Base-by-base conservation (phyloP, 2,113 vertebrate species). In the Neomonachus schauinslandi region DNA sequence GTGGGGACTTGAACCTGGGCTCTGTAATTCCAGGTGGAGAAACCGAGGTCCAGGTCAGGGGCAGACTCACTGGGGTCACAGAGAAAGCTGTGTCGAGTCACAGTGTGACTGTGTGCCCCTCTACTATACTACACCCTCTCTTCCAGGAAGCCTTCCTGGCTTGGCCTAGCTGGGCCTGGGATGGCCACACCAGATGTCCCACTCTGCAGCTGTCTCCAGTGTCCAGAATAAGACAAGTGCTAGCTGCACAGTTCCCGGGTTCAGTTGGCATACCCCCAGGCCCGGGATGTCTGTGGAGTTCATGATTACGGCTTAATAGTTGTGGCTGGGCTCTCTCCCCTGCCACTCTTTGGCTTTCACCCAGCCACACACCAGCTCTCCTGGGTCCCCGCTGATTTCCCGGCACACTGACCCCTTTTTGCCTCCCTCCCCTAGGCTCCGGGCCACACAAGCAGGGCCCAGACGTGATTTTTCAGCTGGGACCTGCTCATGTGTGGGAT, bases 61-160 rank as follows among this genome's bases (percentile, higher is more conserved):
- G 10, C 67, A 89, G 88, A n/a, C 74, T 72, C 7, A 1, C 26
- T 2, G 2, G 57, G 3, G 28, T 91, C 77, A 49, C 57, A 51
- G 1, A 55, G 59, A 1, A 14, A 67, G 28, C 26, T 28, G 22
- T 53, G 31, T 53, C 76, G 33, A 33, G 49, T 53, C 76, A 19
- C 14, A 36, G 28, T 33, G 61, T 19, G 36, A 67, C 6, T 53
- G 12, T 7, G 21, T 55, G 53, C 16, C 19, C 63, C 6, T 14
- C 31, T 67, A 1, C n/a, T 18, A 59, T 33, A 33, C 4, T 10
- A 22, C 0, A 7, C 12, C 39, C 28, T 46, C 59, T 89, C 93
- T 33, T 94, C 49, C 7, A 53, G 67, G 95, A 65, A 90, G 33
- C 18, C 74, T 83, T 96, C 51, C 53, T 21, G 65, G 65, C 86